Conservation (phyloP, 2,797 vertebrate species). For the Onychomys arenicola region DNA sequence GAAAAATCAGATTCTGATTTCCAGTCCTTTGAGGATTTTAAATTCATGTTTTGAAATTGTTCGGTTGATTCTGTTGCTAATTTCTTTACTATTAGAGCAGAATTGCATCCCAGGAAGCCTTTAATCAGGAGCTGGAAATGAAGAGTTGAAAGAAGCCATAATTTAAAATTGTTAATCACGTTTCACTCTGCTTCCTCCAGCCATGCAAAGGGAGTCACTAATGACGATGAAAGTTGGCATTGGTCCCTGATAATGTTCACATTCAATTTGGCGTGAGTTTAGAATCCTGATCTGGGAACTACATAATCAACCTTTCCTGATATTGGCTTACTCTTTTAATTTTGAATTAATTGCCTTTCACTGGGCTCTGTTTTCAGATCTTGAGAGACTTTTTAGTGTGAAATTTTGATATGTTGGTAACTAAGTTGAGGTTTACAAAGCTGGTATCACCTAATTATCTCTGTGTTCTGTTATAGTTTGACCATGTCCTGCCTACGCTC, state of each 20-base stretch:
- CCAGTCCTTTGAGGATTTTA: conserved; percentile 64
- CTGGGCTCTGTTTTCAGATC: neutral
- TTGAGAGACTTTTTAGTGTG: neutral
- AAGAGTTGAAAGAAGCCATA: conserved; percentile 74
- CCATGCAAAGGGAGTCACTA: conserved; percentile 41
- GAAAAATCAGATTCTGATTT: conserved; percentile 58
- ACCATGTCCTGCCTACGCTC: neutral
- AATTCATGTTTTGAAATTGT: conserved; percentile 72
- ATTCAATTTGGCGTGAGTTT: neutral
- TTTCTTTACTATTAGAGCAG: conserved; percentile 64
- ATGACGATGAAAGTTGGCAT: conserved; percentile 56
- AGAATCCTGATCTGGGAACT: neutral
- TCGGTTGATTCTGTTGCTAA: conserved; percentile 43
- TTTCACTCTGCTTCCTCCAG: conserved; percentile 42
- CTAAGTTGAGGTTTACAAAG: neutral
- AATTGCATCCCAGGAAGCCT: conserved; percentile 71
- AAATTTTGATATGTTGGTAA: neutral
- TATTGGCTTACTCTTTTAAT: neutral
- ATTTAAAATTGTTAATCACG: conserved; percentile 75
- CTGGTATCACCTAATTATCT: neutral
- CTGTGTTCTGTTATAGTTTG: neutral
- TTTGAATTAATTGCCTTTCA: neutral
- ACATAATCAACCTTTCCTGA: neutral
- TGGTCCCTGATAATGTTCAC: conserved; percentile 54
- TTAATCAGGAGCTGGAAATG: conserved; percentile 73